Base-by-base conservation (phyloP, 2,888 invertebrate genomes). In the Andrena praecox region DNA sequence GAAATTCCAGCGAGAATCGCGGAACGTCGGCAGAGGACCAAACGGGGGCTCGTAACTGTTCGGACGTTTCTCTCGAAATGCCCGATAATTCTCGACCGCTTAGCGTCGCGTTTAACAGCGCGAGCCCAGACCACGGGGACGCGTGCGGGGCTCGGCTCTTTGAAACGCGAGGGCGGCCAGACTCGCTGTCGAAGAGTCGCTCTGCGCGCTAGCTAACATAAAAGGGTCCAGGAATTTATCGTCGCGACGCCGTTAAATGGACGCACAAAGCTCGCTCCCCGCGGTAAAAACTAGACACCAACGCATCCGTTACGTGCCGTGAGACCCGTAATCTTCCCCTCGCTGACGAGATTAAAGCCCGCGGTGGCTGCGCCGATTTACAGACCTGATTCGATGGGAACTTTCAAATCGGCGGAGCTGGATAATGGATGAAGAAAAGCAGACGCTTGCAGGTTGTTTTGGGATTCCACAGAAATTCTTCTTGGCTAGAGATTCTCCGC, bases 261-360 rank as follows among this genome's bases (percentile, higher is more conserved):
- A 80, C 66, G 73, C 77, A 33, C 60, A 81, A 85, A 84, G 80
- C 80, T 85, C 72, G 82, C 10, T 66, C 24, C 35, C 20, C 52
- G 29, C 54, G 42, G 70, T 27, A 85, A 85, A 84, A 86, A 86
- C 81, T 79, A 67, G 81, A 81, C 70, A 60, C 66, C 54, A 33
- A 69, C 70, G 73, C 70, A 82, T 86, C 85, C 86, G 86, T 86
- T 85, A 80, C 52, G 82, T 66, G 56, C 77, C 63, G 72, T 50
- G 71, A 77, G 84, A 77, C 33, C 63, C 20, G 67, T 54, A 68
- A 67, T 62, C 67, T 67, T 60, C 7, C 29, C n/a, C 42, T 35
- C 67, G 63, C 31, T 66, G 75, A 73, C 60, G 52, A 66, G 62
- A 76, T 76, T 63, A 76, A 70, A 63, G 60, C 16, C 16, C 10